Evolutionary conservation across 1,140 invertebrate genomes (phyloP), one percentile per base, ranked within the genome.

Genomic region (Lordiphosa clarofinis): DNA sequence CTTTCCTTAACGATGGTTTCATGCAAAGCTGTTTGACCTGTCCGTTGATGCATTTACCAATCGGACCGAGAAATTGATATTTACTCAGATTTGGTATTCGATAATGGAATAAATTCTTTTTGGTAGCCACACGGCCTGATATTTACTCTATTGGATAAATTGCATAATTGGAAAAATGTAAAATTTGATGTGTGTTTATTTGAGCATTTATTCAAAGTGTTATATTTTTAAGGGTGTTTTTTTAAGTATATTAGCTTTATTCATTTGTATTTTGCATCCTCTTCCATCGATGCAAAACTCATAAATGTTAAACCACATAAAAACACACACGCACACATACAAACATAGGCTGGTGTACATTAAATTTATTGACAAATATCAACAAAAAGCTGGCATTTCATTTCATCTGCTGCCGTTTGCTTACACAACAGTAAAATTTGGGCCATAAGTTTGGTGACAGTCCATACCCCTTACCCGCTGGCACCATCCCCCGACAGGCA

Each of bases 311-410:
- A 56, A 15, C 54, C 46, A 31, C 56, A 44, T 13, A 43, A 56
- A 49, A 19, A 37, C 39, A 43, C 33, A 38, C 44, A 35, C 8
- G 57, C 43, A 47, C 13, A 44, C 24, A 39, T 13, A 58, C 33
- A 24, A 15, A 31, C 10, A 13, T 60, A 36, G 15, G 24, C 66
- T 64, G 68, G 64, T 63, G 75, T 63, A 49, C 69, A 64, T 76
- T 72, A 82, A 82, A 72, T 84, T 82, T 82, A 82, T 82, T 82
- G 76, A 82, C 76, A 82, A 82, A 82, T 84, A 82, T 64, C 70
- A 82, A 76, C 78, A 76, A 48, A 72, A 50, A 61, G 72, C 60
- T 82, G 78, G 67, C 67, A 61, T 81, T 82, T 81, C 76, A 82
- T 75, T 82, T 82, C 76, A 75, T 68, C 64, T 69, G 54, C 55